Evolutionary conservation across 2,113 vertebrate genomes (phyloP).

Genomic region (Athene cunicularia): DNA sequence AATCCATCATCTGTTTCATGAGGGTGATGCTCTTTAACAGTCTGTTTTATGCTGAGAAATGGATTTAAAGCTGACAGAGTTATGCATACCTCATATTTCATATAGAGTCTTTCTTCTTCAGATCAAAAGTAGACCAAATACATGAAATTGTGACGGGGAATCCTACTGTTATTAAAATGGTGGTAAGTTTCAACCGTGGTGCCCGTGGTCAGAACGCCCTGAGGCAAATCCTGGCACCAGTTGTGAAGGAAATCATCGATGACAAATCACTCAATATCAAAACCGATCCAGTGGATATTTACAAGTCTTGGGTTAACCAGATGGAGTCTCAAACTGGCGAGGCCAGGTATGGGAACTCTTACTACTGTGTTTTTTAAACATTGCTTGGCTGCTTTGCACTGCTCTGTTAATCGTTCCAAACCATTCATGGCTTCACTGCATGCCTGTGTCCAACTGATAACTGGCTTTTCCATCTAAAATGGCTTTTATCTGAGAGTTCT

Average conservation of each 20-base stretch:
- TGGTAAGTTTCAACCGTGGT: conserved; percentile 97
- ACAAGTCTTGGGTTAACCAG: conserved; percentile 98
- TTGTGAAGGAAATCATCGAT: conserved; percentile 97
- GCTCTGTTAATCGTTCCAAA: neutral
- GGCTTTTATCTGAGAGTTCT: neutral
- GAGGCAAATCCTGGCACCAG: conserved; percentile 91
- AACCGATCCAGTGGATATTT: conserved; percentile 96
- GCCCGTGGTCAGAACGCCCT: conserved; percentile 94
- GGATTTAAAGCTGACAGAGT: neutral
- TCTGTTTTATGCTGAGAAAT: neutral
- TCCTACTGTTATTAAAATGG: conserved; percentile 98
- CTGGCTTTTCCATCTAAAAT: neutral
- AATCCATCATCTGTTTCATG: neutral
- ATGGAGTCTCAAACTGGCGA: conserved; percentile 98
- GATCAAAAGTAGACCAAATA: conserved; percentile 97
- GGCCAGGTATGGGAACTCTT: conserved; percentile 82
- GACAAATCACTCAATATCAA: conserved; percentile 97
- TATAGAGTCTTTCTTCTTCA: conserved; percentile 60
- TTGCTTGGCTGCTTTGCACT: neutral
- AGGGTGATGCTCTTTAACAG: neutral
- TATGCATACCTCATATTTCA: neutral
- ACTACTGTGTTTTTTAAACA: neutral
- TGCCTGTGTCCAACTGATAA: neutral
- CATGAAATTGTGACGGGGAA: conserved; percentile 98
- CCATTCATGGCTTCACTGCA: neutral